Conservation (phyloP, 2,888 invertebrate species). For the Ophion slaviceki region DNA sequence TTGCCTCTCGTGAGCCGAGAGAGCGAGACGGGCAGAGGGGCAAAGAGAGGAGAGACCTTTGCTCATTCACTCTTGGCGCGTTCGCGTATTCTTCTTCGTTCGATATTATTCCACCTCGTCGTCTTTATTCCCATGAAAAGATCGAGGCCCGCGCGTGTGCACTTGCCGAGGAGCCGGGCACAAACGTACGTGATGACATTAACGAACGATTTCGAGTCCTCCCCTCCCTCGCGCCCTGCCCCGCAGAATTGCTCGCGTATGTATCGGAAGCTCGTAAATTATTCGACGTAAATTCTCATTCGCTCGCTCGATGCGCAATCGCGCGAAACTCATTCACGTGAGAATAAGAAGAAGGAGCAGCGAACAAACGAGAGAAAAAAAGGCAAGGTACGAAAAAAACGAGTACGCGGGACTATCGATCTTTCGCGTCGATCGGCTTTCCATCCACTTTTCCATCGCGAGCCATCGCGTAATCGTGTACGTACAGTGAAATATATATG, state of each 20-base stretch:
- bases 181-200: conserved; percentile 75
- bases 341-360: not conserved
- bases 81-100: conserved; percentile 14
- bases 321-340: not conserved
- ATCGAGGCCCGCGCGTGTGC: conserved; percentile 32
- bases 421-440: conserved; percentile 22
- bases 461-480: not conserved
- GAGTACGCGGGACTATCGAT: conserved; percentile 4
- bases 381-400: not conserved
- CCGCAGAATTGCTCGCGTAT: conserved; percentile 26
- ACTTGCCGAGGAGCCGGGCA: conserved; percentile 30
- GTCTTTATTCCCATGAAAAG: conserved; percentile 39
- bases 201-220: conserved; percentile 71
- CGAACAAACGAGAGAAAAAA: not conserved
- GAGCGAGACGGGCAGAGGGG: too few species aligned
- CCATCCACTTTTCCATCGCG: not conserved
- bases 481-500: not conserved
- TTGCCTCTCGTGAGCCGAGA: conserved; percentile 49
- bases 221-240: not conserved
- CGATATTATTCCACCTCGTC: conserved; percentile 16
- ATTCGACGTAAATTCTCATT: conserved; percentile 67
- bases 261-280: conserved; percentile 71
- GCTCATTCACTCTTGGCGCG: conserved; percentile 29
- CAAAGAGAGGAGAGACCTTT: too few species aligned
- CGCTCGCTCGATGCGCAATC: conserved; percentile 44